phyloP scores from a whole-genome alignment of 2,888 invertebrate species.

The Hemaris fuciformis region DNA sequence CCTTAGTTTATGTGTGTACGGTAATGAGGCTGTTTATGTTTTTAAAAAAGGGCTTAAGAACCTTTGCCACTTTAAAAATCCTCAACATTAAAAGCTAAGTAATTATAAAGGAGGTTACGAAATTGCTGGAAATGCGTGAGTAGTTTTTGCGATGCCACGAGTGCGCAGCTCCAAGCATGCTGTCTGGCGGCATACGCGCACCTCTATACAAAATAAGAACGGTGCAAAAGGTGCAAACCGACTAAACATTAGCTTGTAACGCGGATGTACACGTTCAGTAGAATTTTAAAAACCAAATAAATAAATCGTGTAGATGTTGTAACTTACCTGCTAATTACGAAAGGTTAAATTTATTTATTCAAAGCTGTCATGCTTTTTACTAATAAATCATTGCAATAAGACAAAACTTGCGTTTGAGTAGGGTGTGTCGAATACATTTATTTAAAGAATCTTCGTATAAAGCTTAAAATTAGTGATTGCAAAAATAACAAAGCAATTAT shows the following conservation, averaged over 20 bases:
- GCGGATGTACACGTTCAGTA: not conserved
- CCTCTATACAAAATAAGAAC: slow-evolving; percentile 18
- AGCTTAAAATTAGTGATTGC: no score
- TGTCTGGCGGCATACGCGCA: slow-evolving; percentile 43
- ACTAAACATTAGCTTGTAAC: not conserved
- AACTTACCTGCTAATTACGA: not conserved
- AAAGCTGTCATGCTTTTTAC: no score
- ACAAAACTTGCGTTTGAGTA: no score
- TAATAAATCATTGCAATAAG: no score
- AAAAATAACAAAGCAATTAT: no score
- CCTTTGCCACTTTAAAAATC: slow-evolving; percentile 1
- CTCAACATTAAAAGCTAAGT: slow-evolving; percentile 36
- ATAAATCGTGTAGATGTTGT: not conserved
- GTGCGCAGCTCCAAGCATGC: slow-evolving; percentile 47
- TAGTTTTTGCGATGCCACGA: slow-evolving; percentile 54
- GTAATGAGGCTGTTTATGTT: slow-evolving; percentile 4
- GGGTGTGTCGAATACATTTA: no score
- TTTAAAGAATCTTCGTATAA: no score
- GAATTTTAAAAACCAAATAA: no score
- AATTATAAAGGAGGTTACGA: slow-evolving; percentile 58
- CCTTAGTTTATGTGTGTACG: slow-evolving; percentile 5
- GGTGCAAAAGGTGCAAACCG: slow-evolving; percentile 13
- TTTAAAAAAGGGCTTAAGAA: not conserved
- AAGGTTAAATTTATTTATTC: no score
- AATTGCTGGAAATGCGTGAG: slow-evolving; percentile 54